Conservation (phyloP, 2,113 vertebrate species). For the Elgaria multicarinata region DNA sequence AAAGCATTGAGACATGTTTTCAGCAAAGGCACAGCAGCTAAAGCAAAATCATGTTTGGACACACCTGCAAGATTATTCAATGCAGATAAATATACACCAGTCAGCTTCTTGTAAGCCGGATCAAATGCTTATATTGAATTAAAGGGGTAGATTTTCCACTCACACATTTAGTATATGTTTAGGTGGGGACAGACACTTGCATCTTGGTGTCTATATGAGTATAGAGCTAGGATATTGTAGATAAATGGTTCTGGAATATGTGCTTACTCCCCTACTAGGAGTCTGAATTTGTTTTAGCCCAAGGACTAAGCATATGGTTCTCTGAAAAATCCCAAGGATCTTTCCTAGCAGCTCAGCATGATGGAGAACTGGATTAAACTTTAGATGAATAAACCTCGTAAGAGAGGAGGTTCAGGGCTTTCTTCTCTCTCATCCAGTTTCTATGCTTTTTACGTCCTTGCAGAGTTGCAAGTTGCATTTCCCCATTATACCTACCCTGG, state of each 20-base stretch:
- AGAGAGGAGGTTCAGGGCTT: too few species aligned
- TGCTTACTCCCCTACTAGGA: not conserved
- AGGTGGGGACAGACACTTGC: not conserved
- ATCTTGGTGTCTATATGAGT: not conserved
- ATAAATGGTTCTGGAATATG: not conserved
- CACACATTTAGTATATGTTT: not conserved
- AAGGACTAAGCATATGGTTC: too few species aligned
- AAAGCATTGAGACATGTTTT: not conserved
- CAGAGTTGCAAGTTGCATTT: not conserved
- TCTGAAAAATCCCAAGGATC: not conserved
- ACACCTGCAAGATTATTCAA: not conserved
- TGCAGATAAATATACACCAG: not conserved
- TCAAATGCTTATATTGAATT: not conserved
- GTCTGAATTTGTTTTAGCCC: not conserved
- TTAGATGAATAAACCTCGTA: not conserved
- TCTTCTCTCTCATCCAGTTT: not conserved
- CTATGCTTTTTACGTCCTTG: not conserved
- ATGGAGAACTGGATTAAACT: not conserved
- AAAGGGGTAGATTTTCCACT: not conserved
- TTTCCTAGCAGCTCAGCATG: not conserved
- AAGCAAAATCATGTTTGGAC: not conserved
- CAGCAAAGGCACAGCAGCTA: not conserved
- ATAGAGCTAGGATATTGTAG: not conserved
- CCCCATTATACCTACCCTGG: not conserved
- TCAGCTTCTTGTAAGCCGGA: not conserved